These are phyloP conservation scores for Pentamera pediparva DNA, from an alignment of 53 echinoderm and acorn worm species.

Conservation along the genomic window DNA sequence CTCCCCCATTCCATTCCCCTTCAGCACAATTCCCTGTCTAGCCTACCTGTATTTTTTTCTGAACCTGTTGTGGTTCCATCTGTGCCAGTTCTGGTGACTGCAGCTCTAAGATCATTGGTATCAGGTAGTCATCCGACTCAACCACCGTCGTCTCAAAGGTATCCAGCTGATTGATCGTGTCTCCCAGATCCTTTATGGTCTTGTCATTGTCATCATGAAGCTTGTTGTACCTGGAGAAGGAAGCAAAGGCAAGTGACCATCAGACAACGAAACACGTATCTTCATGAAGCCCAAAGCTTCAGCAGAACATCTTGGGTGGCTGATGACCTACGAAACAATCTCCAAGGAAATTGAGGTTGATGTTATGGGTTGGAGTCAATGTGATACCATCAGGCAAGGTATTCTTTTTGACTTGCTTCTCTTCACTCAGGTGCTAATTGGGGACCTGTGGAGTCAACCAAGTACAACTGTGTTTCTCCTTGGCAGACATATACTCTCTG, in stretches of 20 bases:
- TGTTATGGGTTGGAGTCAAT: too few species aligned
- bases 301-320: too few species aligned
- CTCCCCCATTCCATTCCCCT: neutral
- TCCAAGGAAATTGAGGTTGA: too few species aligned
- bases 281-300: too few species aligned
- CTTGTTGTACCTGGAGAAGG: slow-evolving; percentile 28
- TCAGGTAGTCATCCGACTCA: slow-evolving; percentile 65
- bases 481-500: too few species aligned
- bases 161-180: slow-evolving; percentile 47
- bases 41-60: slow-evolving; percentile 68
- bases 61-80: slow-evolving; percentile 54
- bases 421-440: too few species aligned
- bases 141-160: slow-evolving; percentile 37
- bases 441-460: too few species aligned
- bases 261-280: neutral
- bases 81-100: slow-evolving; percentile 71
- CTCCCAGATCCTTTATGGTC: slow-evolving; percentile 20
- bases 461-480: too few species aligned
- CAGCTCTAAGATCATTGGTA: slow-evolving; percentile 64
- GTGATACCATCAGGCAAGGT: too few species aligned
- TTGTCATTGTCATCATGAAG: slow-evolving; percentile 34
- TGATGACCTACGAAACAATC: too few species aligned
- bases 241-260: neutral
- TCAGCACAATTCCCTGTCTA: neutral
- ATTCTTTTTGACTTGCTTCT: too few species aligned